Percentiles rank a stretch among this genome's conserved stretches.
Conservation (phyloP, 2,888 invertebrate genomes). For the Phortica okadai region DNA sequence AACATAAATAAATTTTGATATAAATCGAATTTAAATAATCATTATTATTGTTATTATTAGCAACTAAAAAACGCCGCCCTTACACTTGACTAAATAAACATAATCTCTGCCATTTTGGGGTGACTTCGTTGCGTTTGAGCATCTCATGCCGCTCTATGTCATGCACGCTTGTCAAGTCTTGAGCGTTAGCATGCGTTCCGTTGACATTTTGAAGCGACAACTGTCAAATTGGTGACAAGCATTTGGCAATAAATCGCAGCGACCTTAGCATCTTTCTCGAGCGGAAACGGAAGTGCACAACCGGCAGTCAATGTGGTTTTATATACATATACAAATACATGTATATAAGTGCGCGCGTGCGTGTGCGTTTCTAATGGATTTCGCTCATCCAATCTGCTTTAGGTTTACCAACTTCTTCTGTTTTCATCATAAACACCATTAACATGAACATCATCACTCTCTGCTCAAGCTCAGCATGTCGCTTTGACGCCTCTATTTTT, state of each 20-base stretch:
- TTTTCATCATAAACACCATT: conserved; percentile 20
- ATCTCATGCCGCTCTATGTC: conserved; percentile 1
- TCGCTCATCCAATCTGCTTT: not conserved
- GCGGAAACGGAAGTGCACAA: conserved; percentile 58
- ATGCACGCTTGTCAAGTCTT: conserved; percentile 11
- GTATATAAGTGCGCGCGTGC: not conserved
- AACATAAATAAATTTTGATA: conserved; percentile 60
- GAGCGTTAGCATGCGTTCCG: conserved; percentile 28
- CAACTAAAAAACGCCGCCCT: not conserved
- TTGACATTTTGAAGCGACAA: conserved; percentile 62
- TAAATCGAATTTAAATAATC: conserved; percentile 19
- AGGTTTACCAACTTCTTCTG: not conserved
- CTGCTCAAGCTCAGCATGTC: conserved; percentile 7
- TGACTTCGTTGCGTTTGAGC: not conserved
- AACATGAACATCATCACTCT: conserved; percentile 1
- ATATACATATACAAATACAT: conserved; percentile 32
- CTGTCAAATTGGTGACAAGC: conserved; percentile 60
- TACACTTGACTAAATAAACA: conserved; percentile 17
- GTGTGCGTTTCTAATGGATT: conserved; percentile 12
- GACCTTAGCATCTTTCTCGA: no score
- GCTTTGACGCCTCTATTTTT: conserved; percentile 36
- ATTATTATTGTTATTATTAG: not conserved
- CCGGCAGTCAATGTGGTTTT: conserved; percentile 9
- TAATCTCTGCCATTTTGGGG: not conserved
- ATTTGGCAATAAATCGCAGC: not conserved